These are phyloP conservation scores for Dichetophora obliterata DNA, from an alignment of 2,888 invertebrate species.

Conservation along the genomic window DNA sequence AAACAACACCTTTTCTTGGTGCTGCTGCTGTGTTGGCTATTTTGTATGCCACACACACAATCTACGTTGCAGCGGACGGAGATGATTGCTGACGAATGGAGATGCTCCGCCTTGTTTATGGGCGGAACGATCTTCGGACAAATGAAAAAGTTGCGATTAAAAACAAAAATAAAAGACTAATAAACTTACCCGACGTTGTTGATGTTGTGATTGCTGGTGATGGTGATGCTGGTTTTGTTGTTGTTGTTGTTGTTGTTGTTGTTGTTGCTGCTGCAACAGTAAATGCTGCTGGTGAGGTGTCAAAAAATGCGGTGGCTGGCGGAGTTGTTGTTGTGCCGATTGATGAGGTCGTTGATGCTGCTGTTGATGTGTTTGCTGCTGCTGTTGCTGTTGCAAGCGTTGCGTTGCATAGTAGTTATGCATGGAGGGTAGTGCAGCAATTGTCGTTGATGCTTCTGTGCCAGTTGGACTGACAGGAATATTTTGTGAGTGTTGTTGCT, in stretches of 20 bases:
- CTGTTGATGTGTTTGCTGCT: constrained; percentile 48
- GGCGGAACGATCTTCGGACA: constrained; percentile 23
- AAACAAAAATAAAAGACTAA: constrained; percentile 7
- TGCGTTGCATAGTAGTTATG: constrained; percentile 45
- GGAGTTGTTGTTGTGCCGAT: constrained; percentile 31
- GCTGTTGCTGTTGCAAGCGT: constrained; percentile 48
- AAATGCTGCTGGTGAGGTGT: constrained; percentile 47
- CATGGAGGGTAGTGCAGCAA: constrained; percentile 36
- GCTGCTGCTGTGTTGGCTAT: neutral
- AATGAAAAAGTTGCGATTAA: constrained; percentile 1
- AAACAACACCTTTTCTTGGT: neutral
- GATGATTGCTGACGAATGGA: neutral
- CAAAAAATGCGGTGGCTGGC: constrained; percentile 38
- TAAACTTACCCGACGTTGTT: constrained; percentile 50
- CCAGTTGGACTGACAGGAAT: neutral
- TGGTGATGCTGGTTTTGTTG: constrained; percentile 47
- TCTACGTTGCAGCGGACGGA: neutral
- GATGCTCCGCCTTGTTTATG: neutral
- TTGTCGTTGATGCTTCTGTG: constrained; percentile 16
- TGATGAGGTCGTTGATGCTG: constrained; percentile 46
- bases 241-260: constrained; percentile 21
- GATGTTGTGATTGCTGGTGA: constrained; percentile 45
- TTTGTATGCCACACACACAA: neutral
- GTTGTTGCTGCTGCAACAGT: constrained; percentile 16
- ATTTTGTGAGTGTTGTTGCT: constrained; percentile 40